Base-by-base conservation (phyloP, 2,113 vertebrate genomes). In the Tiliqua scincoides region DNA sequence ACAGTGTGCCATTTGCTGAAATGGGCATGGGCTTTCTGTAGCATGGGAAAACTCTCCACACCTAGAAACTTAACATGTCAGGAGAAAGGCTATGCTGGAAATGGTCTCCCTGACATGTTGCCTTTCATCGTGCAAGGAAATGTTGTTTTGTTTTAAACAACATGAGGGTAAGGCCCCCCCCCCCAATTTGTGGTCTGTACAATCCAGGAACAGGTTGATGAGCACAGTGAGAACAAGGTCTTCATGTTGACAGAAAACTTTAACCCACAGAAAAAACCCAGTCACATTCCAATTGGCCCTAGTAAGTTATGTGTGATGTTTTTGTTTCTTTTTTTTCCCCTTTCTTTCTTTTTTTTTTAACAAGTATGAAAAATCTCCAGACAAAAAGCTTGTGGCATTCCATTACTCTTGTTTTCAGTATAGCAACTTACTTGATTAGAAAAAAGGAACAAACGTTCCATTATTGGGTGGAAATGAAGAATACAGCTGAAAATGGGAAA, bases 371-470 rank as follows among this genome's bases (percentile, higher is more conserved):
- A 92, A 87, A 67, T 25, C 0, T 83, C 82, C 85, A 65, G 67
- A 32, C 54, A 85, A 90, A 91, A 91, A 86, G 10, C 72, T 86
- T 85, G 32, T 80, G 59, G 72, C 80, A 79, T 43, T 85, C 68
- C 68, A 73, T 80, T 87, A 84, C 25, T 88, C 79, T 88, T 89
- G 77, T 67, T 88, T 83, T 84, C 67, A 78, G 37, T 10, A 35
- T 79, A 82, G 15, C 18, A 91, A 75, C 74, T 83, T 67, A 40
- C 0, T 79, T 0, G 3, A 82, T 88, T 76, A 78, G 87, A 86
- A 92, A 48, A 68, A 89, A 89, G 54, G 87, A 93, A 88, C 8
- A 82, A 90, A 83, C 17, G 63, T 84, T 62, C 73, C 17, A 4
- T 43, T 63, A 17, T 2, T 32, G 87, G 30, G 21, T 82, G 15